Evolutionary conservation across 2,888 invertebrate species (phyloP).

Genomic region (Nephrotoma guestfalica): DNA sequence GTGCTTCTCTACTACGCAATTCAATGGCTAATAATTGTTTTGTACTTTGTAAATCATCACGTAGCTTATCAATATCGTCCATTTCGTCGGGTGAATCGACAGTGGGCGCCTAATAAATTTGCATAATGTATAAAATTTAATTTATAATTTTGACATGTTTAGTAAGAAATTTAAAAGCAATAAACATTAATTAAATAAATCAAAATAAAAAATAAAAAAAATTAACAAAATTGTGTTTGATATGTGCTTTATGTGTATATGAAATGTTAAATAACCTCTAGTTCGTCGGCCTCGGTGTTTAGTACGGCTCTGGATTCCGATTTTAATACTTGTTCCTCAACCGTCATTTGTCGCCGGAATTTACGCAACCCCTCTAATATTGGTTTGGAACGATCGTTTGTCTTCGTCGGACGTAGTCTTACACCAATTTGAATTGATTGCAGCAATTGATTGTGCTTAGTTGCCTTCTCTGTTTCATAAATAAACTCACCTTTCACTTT

Average conservation of each 20-base stretch:
- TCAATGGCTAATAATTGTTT: constrained; percentile 82
- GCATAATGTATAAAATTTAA: neutral
- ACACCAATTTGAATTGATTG: constrained; percentile 70
- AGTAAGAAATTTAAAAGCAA: neutral
- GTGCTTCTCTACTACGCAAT: constrained; percentile 69
- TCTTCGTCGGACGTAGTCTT: constrained; percentile 56
- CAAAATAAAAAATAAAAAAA: neutral
- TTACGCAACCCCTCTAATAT: constrained; percentile 69
- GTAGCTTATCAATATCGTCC: constrained; percentile 80
- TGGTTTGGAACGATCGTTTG: constrained; percentile 78
- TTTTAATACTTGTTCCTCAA: constrained; percentile 78
- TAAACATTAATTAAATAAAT: neutral
- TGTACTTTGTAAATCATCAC: constrained; percentile 82
- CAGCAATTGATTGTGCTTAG: constrained; percentile 64
- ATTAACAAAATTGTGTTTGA: neutral
- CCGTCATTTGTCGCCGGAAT: constrained; percentile 77
- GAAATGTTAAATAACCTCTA: neutral
- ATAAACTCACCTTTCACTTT: constrained; percentile 68
- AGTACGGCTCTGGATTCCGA: constrained; percentile 54
- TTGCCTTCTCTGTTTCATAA: constrained; percentile 72
- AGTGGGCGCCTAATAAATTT: constrained; percentile 10
- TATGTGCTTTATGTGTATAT: neutral
- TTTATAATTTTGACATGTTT: neutral
- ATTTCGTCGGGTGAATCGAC: constrained; percentile 65
- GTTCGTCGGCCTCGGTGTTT: constrained; percentile 13